Percentiles rank a stretch among this genome's conserved stretches.
Conservation (phyloP, 2,888 invertebrate genomes). For the Tetrapedia diversipes region DNA sequence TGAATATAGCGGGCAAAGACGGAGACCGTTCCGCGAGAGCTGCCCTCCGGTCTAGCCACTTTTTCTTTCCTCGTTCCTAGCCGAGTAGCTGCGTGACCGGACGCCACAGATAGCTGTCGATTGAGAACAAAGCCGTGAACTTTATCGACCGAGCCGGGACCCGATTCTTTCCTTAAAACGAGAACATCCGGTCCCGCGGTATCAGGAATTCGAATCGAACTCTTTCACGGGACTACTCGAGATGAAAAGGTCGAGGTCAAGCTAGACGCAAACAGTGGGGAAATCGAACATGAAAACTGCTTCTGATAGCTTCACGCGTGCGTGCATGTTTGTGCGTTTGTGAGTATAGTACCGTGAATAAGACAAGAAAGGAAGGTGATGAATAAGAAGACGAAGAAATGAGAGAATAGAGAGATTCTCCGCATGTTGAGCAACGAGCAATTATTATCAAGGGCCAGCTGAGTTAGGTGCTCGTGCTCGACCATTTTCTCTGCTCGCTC, state of each 20-base stretch:
- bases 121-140: constrained; percentile 55
- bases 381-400: constrained; percentile 25
- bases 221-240: constrained; percentile 45
- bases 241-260: constrained; percentile 32
- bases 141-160: constrained; percentile 44
- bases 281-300: constrained; percentile 9
- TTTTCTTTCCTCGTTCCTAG: constrained; percentile 42
- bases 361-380: background rate
- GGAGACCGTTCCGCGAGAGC: constrained; percentile 4
- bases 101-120: constrained; percentile 58
- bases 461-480: constrained; percentile 51
- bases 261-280: constrained; percentile 1
- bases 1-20: constrained; percentile 20
- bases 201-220: constrained; percentile 37
- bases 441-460: constrained; percentile 71
- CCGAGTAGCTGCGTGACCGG: constrained; percentile 73
- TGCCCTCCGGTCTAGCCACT: constrained; percentile 27
- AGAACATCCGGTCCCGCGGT: constrained; percentile 43
- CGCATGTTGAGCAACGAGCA: constrained; percentile 68
- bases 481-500: constrained; percentile 53
- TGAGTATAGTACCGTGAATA: background rate
- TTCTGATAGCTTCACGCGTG: background rate
- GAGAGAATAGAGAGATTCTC: constrained; percentile 63
- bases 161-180: constrained; percentile 37
- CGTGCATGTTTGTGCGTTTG: background rate